These are phyloP conservation scores for Chydorus sphaericus DNA, from an alignment of 2,888 invertebrate genomes.

Conservation along the genomic window DNA sequence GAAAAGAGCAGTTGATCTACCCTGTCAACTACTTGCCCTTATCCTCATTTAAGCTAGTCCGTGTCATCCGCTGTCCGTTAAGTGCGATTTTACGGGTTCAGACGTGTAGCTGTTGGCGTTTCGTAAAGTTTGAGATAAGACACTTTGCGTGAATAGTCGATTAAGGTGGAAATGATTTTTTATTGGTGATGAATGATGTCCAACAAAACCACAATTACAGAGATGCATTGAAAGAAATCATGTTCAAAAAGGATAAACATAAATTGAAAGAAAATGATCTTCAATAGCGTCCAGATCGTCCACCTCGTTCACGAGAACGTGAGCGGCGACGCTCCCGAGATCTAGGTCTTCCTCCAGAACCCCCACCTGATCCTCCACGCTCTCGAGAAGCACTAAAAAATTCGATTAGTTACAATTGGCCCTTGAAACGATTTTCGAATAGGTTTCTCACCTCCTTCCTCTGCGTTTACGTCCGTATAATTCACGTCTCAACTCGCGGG, in stretches of 20 bases:
- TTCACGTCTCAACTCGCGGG: conserved; percentile 75
- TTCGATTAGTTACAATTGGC: not conserved
- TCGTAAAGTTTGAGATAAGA: too few relatives aligned
- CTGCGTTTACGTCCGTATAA: conserved; percentile 33
- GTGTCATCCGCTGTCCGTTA: too few relatives aligned
- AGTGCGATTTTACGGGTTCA: too few relatives aligned
- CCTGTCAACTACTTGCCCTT: too few relatives aligned
- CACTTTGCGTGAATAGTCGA: too few relatives aligned
- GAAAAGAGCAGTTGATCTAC: too few relatives aligned
- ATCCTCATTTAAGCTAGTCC: too few relatives aligned
- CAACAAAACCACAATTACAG: conserved; percentile 9
- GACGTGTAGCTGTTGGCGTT: too few relatives aligned
- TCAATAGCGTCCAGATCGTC: conserved; percentile 41
- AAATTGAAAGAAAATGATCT: not conserved
- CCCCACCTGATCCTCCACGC: conserved; percentile 38
- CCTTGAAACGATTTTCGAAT: not conserved
- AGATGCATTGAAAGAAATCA: not conserved
- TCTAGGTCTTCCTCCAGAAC: conserved; percentile 34
- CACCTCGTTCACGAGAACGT: conserved; percentile 31
- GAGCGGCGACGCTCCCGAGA: conserved; percentile 27
- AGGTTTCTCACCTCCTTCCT: conserved; percentile 18
- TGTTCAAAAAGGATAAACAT: not conserved
- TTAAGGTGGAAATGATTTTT: conserved; percentile 12
- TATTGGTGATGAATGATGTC: too few relatives aligned
- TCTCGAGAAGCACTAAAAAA: conserved; percentile 34